These are phyloP conservation scores for Mesodorylaimus sp. DNA, from an alignment of 2,888 invertebrate genomes.

Conservation along the genomic window DNA sequence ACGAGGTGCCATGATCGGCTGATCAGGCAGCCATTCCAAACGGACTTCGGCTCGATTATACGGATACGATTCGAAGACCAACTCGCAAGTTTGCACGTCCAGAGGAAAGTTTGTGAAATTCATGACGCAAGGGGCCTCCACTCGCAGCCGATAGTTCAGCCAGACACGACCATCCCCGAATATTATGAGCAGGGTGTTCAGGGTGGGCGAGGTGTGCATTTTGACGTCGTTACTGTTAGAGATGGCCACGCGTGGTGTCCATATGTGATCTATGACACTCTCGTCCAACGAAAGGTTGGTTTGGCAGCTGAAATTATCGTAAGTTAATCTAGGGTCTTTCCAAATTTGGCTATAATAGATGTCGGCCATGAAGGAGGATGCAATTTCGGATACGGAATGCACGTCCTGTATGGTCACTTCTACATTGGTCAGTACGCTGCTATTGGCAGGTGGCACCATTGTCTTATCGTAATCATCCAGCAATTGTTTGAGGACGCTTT, in stretches of 20 bases:
- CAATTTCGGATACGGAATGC: not conserved
- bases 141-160: not conserved
- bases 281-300: not conserved
- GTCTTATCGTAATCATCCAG: conserved; percentile 1
- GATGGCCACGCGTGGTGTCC: conserved; percentile 1
- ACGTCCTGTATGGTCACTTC: conserved; percentile 1
- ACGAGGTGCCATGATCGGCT: not conserved
- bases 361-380: conserved; percentile 2
- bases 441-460: not conserved
- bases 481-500: not conserved
- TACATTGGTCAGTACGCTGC: not conserved
- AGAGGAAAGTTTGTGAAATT: conserved; percentile 5
- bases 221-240: not conserved
- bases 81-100: conserved; percentile 6
- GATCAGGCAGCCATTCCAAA: conserved; percentile 3
- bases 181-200: conserved; percentile 1
- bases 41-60: not conserved
- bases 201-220: conserved; percentile 1
- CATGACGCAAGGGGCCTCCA: conserved; percentile 6
- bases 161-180: not conserved
- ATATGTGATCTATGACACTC: not conserved
- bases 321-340: not conserved
- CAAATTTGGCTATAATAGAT: conserved; percentile 2
- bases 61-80: conserved; percentile 8
- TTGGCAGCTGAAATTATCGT: not conserved